A percentile compares a stretch with the other conserved stretches of the same genome.
phyloP scores from a whole-genome alignment of 2,888 invertebrate genomes.

The Drosophila fungiperda region DNA sequence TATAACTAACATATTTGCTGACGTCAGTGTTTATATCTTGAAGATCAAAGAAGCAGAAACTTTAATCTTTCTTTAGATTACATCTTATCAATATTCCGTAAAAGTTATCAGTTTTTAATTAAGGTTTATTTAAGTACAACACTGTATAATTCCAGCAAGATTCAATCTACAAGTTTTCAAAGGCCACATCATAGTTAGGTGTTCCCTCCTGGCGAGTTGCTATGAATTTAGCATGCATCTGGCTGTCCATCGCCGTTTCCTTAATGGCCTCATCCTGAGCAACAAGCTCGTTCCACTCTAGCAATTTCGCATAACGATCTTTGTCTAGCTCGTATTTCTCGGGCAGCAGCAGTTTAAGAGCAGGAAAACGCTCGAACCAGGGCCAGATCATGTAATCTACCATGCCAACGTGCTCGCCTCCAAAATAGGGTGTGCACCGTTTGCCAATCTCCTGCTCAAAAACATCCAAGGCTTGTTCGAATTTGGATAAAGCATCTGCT shows the following conservation, averaged over 20 bases:
- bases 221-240: conserved; percentile 90
- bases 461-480: conserved; percentile 86
- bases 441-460: conserved; percentile 89
- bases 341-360: conserved; percentile 87
- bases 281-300: conserved; percentile 87
- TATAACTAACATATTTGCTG: background rate
- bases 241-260: conserved; percentile 88
- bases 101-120: conserved; percentile 40
- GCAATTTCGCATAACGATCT: conserved; percentile 44
- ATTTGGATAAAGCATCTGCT: conserved; percentile 64
- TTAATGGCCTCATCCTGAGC: conserved; percentile 90
- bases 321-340: conserved; percentile 85
- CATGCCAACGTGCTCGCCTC: conserved; percentile 90
- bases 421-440: conserved; percentile 89
- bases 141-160: conserved; percentile 5
- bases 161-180: conserved; percentile 20
- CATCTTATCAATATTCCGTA: background rate
- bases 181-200: conserved; percentile 86
- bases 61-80: background rate
- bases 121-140: conserved; percentile 15
- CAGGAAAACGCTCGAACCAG: conserved; percentile 89
- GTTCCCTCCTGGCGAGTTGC: conserved; percentile 88
- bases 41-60: background rate
- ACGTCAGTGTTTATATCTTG: background rate
- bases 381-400: conserved; percentile 95